Base-by-base conservation (phyloP, 1,140 invertebrate genomes). In the Bombus turneri region DNA sequence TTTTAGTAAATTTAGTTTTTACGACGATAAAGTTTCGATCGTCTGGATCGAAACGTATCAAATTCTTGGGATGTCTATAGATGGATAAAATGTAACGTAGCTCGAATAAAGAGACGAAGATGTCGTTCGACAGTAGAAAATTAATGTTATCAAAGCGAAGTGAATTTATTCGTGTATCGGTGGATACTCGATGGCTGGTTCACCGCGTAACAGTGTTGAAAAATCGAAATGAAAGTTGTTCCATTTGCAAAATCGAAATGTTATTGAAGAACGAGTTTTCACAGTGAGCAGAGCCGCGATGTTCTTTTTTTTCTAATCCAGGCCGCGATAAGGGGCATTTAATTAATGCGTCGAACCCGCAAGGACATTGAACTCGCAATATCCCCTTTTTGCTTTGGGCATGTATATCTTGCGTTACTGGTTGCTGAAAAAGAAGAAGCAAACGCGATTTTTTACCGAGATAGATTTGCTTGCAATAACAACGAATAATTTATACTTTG, bases 201-300 rank as follows among this genome's bases (percentile, higher is more conserved):
- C 64, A 47, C 8, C 53, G 78, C 66, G 43, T 39, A 77, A 71
- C 53, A 62, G 57, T 62, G 43, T 80, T 69, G 62, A 87, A 90
- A 89, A 90, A 89, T 89, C 68, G 39, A 41, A 85, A 90, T 87
- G 85, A 90, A 90, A 90, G 88, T 90, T 90, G 69, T 39, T 15
- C 18, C 53, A 31, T 64, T 84, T 69, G 57, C 64, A 79, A 80
- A 82, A 41, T 74, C 68, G 73, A 89, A 85, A 85, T 53, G 69
- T 59, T 72, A 75, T 73, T 72, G 53, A 53, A 31, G 59, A 82
- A 76, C 88, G 62, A 37, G 81, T 86, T 86, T 43, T 15, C 18
- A 10, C 62, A 64, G 82, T 82, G 79, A 87, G 85, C 47, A 71
- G 75, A 37, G 13, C 1, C 39, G 47, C 18, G 31, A 22, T 25